phyloP scores from a whole-genome alignment of 2,888 invertebrate genomes.

The Eupithecia inturbata region DNA sequence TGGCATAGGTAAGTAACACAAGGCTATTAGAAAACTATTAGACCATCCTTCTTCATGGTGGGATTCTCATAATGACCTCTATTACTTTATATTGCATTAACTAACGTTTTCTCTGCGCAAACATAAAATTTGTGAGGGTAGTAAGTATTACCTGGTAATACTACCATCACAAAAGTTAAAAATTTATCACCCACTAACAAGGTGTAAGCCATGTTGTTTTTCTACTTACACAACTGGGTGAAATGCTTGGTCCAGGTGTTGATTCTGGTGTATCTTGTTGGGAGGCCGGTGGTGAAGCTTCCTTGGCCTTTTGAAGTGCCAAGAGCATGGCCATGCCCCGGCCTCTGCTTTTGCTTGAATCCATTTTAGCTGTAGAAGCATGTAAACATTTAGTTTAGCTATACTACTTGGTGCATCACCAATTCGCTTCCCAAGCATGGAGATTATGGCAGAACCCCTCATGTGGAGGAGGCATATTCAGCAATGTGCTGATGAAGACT shows the following conservation, averaged over 20 bases:
- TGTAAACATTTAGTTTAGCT: background rate
- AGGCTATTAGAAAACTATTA: background rate
- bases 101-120: background rate
- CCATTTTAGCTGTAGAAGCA: slow-evolving; percentile 56
- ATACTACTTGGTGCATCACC: background rate
- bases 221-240: slow-evolving; percentile 61
- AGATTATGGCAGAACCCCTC: background rate
- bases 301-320: slow-evolving; percentile 65
- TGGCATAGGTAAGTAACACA: background rate
- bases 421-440: background rate
- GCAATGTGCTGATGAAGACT: background rate
- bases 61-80: background rate
- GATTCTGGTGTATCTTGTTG: slow-evolving; percentile 44
- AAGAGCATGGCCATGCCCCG: slow-evolving; percentile 71
- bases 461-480: background rate
- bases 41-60: background rate
- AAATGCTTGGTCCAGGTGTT: slow-evolving; percentile 57
- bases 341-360: slow-evolving; percentile 68
- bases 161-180: background rate
- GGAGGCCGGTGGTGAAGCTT: slow-evolving; percentile 11
- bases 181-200: background rate
- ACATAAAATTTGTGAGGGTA: background rate
- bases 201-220: background rate
- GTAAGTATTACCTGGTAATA: background rate
- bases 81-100: background rate